These are phyloP conservation scores for Brachyptera risi DNA, from an alignment of 2,888 invertebrate genomes.

Conservation along the genomic window DNA sequence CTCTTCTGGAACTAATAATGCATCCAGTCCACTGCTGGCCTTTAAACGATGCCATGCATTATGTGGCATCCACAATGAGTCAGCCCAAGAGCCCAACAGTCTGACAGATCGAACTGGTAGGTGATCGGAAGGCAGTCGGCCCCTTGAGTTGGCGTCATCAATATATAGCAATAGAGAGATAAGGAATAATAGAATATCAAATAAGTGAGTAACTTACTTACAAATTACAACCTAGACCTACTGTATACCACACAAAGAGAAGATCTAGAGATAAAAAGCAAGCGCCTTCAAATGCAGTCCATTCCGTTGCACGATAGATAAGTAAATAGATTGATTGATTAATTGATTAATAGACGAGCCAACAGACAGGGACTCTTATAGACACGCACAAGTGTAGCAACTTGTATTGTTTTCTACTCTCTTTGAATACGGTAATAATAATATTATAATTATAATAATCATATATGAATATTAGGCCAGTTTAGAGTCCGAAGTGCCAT, in stretches of 20 bases:
- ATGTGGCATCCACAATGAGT: no score
- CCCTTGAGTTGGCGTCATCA: not conserved
- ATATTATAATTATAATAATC: slow-evolving; percentile 10
- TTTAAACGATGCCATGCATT: no score
- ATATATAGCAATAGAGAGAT: slow-evolving; percentile 6
- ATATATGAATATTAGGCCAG: slow-evolving; percentile 5
- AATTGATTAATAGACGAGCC: slow-evolving; percentile 4
- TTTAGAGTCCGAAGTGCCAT: slow-evolving; percentile 27
- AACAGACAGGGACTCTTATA: no score
- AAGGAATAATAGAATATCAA: slow-evolving; percentile 4
- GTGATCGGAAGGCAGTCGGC: not conserved
- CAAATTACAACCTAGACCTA: slow-evolving; percentile 35
- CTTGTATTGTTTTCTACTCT: slow-evolving; percentile 22
- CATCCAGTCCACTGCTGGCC: slow-evolving; percentile 32
- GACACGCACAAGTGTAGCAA: slow-evolving; percentile 4
- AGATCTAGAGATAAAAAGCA: slow-evolving; percentile 34
- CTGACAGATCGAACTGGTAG: no score
- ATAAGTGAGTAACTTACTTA: slow-evolving; percentile 14
- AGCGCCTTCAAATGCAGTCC: slow-evolving; percentile 35
- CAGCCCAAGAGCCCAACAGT: no score
- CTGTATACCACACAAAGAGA: slow-evolving; percentile 35
- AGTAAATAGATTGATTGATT: slow-evolving; percentile 11
- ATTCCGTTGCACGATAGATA: slow-evolving; percentile 14
- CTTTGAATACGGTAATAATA: not conserved
- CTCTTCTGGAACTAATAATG: slow-evolving; percentile 29